These are phyloP conservation scores for Tholera decimalis DNA, from an alignment of 2,888 invertebrate genomes.

Conservation along the genomic window DNA sequence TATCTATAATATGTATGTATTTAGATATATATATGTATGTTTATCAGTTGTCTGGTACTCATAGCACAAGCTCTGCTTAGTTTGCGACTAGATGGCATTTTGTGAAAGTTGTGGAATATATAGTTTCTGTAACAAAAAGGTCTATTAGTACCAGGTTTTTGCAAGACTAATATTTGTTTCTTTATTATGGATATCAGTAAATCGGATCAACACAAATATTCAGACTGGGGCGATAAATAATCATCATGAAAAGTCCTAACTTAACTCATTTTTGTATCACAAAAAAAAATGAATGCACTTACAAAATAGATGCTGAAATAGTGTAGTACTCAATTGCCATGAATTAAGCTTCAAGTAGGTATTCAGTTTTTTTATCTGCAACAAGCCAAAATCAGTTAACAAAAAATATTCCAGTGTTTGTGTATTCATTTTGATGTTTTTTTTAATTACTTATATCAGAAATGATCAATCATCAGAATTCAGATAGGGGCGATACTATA, in stretches of 20 bases:
- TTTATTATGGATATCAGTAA: slow-evolving; percentile 20
- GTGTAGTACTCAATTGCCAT: background rate
- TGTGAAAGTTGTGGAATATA: too few species aligned
- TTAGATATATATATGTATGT: too few species aligned
- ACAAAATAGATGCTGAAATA: slow-evolving; percentile 1
- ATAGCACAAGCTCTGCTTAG: too few species aligned
- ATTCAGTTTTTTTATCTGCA: slow-evolving; percentile 15
- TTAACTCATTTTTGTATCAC: background rate
- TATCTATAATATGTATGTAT: too few species aligned
- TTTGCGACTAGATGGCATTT: too few species aligned
- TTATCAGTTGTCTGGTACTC: too few species aligned
- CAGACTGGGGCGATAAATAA: slow-evolving; percentile 71
- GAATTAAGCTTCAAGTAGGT: background rate
- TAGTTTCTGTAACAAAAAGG: slow-evolving; percentile 22
- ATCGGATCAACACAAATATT: slow-evolving; percentile 43
- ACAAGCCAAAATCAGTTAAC: slow-evolving; percentile 8
- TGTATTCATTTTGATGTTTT: background rate
- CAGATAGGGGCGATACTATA: slow-evolving; percentile 77
- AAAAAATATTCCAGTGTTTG: too few species aligned
- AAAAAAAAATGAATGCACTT: background rate
- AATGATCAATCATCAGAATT: slow-evolving; percentile 74
- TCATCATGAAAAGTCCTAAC: slow-evolving; percentile 25
- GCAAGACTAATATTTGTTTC: background rate
- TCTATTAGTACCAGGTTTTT: slow-evolving; percentile 10
- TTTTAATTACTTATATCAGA: slow-evolving; percentile 58